Evolutionary conservation across 1,140 invertebrate species (phyloP).

Genomic region (Trachymyrmex cornetzi): DNA sequence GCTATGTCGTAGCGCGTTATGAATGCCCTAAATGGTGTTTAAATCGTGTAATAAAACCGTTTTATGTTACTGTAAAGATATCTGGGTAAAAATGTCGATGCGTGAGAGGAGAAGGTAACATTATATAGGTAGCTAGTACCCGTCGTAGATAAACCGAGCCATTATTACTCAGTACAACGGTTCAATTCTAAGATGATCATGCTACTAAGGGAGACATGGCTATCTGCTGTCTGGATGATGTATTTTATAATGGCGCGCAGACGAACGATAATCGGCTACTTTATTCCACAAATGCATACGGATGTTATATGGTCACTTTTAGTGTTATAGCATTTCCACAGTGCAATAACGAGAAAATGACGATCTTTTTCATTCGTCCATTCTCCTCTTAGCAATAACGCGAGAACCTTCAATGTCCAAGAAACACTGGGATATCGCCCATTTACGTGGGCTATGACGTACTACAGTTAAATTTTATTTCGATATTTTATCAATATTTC

Average conservation of each 20-base stretch:
- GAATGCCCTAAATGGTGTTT: constrained; percentile 66
- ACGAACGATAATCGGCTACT: constrained; percentile 65
- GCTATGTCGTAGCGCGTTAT: constrained; percentile 69
- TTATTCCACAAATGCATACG: constrained; percentile 57
- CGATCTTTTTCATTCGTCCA: constrained; percentile 20
- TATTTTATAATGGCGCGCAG: constrained; percentile 65
- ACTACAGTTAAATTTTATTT: constrained; percentile 56
- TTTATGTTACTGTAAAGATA: constrained; percentile 74
- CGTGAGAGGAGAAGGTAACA: not conserved
- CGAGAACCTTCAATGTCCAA: not conserved
- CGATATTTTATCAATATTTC: constrained; percentile 63
- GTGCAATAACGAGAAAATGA: constrained; percentile 51
- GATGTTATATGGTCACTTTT: constrained; percentile 51
- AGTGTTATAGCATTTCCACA: constrained; percentile 24
- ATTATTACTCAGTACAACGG: constrained; percentile 64
- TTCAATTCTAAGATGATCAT: constrained; percentile 69
- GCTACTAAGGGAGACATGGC: constrained; percentile 64
- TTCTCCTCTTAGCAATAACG: constrained; percentile 2
- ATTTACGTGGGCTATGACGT: not conserved
- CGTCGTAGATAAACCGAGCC: constrained; percentile 66
- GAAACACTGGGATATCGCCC: constrained; percentile 37
- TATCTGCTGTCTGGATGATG: constrained; percentile 57
- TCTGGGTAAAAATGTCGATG: constrained; percentile 68
- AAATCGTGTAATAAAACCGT: constrained; percentile 69
- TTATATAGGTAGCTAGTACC: constrained; percentile 49